Conservation (phyloP, 2,888 invertebrate species). For the Trilocha varians region DNA sequence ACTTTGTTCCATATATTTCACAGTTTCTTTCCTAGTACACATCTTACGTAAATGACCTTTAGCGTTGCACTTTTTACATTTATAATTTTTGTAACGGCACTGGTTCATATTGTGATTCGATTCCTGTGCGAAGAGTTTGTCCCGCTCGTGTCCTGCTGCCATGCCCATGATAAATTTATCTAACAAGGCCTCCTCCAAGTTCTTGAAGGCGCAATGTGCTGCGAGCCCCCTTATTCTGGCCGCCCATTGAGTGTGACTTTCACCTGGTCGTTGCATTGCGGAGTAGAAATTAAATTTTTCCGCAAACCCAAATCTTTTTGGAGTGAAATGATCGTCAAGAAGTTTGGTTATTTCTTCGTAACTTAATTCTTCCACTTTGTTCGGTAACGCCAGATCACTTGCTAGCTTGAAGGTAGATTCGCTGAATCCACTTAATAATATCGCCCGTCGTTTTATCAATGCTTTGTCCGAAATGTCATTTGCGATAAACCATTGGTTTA, state of each 20-base stretch:
- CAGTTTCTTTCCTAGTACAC: conserved; percentile 6
- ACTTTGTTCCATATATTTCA: too few species aligned
- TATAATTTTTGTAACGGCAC: conserved; percentile 13
- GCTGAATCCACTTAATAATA: conserved; percentile 4
- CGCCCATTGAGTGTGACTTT: conserved; percentile 7
- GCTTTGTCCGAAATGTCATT: conserved; percentile 2
- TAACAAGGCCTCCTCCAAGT: background rate
- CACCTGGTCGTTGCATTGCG: conserved; percentile 4
- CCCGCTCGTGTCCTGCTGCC: conserved; percentile 1
- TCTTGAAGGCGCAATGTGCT: background rate
- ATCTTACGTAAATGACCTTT: conserved; percentile 14
- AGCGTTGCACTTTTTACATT: conserved; percentile 11
- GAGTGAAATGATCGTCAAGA: conserved; percentile 5
- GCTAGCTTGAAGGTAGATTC: conserved; percentile 12
- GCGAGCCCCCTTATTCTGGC: background rate
- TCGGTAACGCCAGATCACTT: conserved; percentile 12
- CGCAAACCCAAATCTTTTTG: conserved; percentile 6
- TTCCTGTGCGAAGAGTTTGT: conserved; percentile 13
- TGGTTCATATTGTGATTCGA: conserved; percentile 11
- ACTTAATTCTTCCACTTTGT: conserved; percentile 10
- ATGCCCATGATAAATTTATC: background rate
- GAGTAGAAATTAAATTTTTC: conserved; percentile 6
- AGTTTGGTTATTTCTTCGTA: conserved; percentile 7
- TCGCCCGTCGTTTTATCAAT: background rate
- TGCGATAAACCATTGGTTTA: too few species aligned